Evolutionary conservation across 2,888 invertebrate species (phyloP), one percentile per base, ranked within the genome.

Genomic region (Limnephilus marmoratus): DNA sequence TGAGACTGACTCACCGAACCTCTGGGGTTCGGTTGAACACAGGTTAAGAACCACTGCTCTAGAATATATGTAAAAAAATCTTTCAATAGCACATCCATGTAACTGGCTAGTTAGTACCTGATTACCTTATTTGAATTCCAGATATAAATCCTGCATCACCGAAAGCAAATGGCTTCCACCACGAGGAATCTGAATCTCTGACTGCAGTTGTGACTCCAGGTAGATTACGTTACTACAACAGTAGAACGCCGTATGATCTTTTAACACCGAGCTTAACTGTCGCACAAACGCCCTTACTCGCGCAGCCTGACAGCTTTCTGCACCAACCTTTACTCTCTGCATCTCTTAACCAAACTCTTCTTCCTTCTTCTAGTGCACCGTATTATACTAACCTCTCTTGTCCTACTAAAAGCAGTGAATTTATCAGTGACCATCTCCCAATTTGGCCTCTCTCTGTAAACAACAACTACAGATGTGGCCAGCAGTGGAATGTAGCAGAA

Each of bases 141-240:
- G 93, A 92, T 92, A 68, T 80, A n/a, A 91, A 92, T 34, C 68
- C 68, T 68, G 24, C 68, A 2, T 68, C 68, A 68, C n/a, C 68
- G 34, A 93, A 93, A 81, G 81, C 80, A 41, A 93, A 93, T 81
- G 93, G 93, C 18, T 93, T 68, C 68, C 68, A 68, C n/a, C 68
- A 90, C 12, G 45, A 88, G 41, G 93, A 93, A 68, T 88, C 85
- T 11, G 91, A 93, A 29, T 92, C 93, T 7, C 85, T 93, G 49
- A 90, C 92, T 41, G 91, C 92, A 24, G 49, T 92, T n/a, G 90
- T 82, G n/a, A 81, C 87, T 13, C 86, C 92, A 93, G 93, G 93
- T 93, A 93, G 92, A 90, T 80, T 91, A 7, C 34, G 90, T 37
- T 90, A 93, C 53, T 92, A 85, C 85, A 83, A 83, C 37, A 90